Evolutionary conservation across 2,888 invertebrate species (phyloP).

Genomic region (Melieria crassipennis): DNA sequence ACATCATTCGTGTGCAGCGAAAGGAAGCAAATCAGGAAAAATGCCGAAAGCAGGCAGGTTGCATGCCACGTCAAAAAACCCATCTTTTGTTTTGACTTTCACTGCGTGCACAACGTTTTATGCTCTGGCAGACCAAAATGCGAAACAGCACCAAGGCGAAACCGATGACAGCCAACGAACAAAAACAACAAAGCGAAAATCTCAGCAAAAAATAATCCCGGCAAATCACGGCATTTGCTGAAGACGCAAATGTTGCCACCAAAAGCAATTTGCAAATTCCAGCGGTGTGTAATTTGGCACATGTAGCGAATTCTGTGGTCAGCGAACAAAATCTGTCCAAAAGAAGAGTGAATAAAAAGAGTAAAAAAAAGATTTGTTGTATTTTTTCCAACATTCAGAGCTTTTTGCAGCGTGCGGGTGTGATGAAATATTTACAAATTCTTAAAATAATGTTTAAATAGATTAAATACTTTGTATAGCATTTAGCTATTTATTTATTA

Average conservation of each 20-base stretch:
- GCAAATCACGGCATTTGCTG: constrained; percentile 5
- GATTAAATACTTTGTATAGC: too few relatives aligned
- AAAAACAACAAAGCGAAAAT: constrained; percentile 3
- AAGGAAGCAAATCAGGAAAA: constrained; percentile 48
- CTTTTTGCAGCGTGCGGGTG: too few relatives aligned
- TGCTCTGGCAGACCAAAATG: background rate
- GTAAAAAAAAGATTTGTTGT: too few relatives aligned
- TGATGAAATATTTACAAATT: too few relatives aligned
- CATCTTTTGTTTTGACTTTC: constrained; percentile 45
- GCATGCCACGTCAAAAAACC: constrained; percentile 62
- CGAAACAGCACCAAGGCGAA: background rate
- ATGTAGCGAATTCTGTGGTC: too few relatives aligned
- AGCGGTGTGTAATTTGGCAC: too few relatives aligned
- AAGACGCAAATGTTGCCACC: background rate
- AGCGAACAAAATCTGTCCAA: too few relatives aligned
- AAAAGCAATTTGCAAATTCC: background rate
- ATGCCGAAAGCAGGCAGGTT: constrained; percentile 44
- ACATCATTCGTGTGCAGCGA: constrained; percentile 43
- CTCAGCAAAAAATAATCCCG: background rate
- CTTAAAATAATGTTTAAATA: too few relatives aligned
- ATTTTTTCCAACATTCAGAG: too few relatives aligned
- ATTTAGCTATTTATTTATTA: too few relatives aligned
- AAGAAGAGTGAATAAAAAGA: too few relatives aligned
- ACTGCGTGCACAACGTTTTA: constrained; percentile 24
- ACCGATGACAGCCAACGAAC: background rate